These are phyloP conservation scores for Karalla daura DNA, from an alignment of 2,797 vertebrate genomes.

Conservation along the genomic window DNA sequence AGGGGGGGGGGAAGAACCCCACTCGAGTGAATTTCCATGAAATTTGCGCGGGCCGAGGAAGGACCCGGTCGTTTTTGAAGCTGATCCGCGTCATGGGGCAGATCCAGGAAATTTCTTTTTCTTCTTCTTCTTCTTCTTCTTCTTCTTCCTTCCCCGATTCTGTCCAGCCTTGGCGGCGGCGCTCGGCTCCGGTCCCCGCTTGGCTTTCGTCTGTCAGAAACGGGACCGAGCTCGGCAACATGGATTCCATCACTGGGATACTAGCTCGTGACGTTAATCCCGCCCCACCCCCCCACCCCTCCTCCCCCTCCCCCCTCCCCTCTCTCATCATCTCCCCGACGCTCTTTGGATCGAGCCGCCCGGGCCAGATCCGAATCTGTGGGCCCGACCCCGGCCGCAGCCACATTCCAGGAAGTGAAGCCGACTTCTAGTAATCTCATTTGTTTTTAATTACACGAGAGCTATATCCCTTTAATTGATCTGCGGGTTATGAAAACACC, in stretches of 20 bases:
- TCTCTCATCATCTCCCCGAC: background rate
- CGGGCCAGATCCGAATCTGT: conserved; percentile 7
- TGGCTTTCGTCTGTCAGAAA: too few relatives aligned
- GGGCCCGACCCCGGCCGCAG: conserved; percentile 15
- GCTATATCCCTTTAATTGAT: conserved; percentile 63
- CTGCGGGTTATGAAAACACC: conserved; percentile 56
- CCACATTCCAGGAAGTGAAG: conserved; percentile 60
- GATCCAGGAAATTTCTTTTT: too few relatives aligned
- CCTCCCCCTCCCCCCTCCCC: background rate
- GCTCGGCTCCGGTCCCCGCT: too few relatives aligned
- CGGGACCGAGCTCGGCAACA: conserved; percentile 1
- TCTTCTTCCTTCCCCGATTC: too few relatives aligned
- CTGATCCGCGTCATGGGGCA: too few relatives aligned
- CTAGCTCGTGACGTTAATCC: conserved; percentile 6
- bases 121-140: too few relatives aligned
- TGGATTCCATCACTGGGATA: background rate
- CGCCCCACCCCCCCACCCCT: background rate
- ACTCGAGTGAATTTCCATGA: too few relatives aligned
- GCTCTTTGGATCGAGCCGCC: conserved; percentile 3
- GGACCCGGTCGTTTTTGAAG: too few relatives aligned
- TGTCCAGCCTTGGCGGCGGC: too few relatives aligned
- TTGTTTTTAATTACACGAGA: conserved; percentile 69
- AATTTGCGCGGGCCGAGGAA: too few relatives aligned
- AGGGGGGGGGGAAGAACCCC: too few relatives aligned
- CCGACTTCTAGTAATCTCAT: conserved; percentile 47